phyloP scores from a whole-genome alignment of 2,113 vertebrate genomes.

The Macquaria australasica region DNA sequence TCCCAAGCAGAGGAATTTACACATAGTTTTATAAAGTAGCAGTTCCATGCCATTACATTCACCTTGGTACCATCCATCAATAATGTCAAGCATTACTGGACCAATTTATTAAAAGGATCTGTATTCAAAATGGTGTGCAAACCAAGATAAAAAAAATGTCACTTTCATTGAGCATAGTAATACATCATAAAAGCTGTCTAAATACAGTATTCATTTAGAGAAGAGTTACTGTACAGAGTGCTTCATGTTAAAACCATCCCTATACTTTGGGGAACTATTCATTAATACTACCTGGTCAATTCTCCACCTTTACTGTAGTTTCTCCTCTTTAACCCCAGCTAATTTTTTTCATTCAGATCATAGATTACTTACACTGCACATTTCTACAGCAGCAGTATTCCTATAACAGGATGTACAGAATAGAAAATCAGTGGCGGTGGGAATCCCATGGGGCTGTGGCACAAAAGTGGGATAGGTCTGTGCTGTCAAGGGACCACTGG shows the following conservation, averaged over 20 bases:
- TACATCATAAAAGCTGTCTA: conserved; percentile 52
- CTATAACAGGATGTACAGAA: conserved; percentile 18
- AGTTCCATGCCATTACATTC: conserved; percentile 35
- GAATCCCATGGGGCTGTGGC: conserved; percentile 25
- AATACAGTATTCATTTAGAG: conserved; percentile 30
- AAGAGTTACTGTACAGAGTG: conserved; percentile 16
- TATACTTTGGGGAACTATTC: neutral
- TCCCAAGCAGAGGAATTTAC: neutral
- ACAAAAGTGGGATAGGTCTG: conserved; percentile 49
- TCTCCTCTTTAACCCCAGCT: neutral
- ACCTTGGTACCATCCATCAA: conserved; percentile 63
- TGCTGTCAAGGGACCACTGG: conserved; percentile 50
- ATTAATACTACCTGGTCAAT: neutral
- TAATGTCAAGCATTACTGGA: conserved; percentile 47
- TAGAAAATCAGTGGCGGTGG: conserved; percentile 15
- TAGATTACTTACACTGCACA: neutral
- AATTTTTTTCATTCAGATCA: neutral
- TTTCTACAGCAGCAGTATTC: neutral
- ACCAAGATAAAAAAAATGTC: conserved; percentile 53
- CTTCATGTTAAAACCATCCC: neutral
- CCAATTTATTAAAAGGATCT: conserved; percentile 67
- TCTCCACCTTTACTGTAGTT: neutral
- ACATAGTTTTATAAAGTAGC: conserved; percentile 32
- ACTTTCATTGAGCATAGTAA: conserved; percentile 45
- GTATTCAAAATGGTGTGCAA: conserved; percentile 52